phyloP scores from a whole-genome alignment of 2,113 vertebrate species.

The Danionella cerebrum region DNA sequence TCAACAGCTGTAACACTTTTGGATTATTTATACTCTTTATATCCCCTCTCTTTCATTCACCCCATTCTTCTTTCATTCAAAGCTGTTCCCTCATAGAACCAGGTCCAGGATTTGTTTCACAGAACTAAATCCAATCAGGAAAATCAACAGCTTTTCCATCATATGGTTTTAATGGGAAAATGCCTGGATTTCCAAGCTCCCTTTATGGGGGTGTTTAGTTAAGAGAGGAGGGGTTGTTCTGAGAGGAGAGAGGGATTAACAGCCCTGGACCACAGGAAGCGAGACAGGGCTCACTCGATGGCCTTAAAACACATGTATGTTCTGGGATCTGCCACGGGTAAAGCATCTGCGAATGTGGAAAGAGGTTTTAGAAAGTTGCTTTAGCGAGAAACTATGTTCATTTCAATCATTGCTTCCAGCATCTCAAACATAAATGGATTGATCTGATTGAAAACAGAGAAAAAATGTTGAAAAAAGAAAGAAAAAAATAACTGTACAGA shows the following conservation, averaged over 20 bases:
- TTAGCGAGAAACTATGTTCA: too few species aligned
- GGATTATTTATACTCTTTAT: too few species aligned
- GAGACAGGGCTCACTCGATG: slow-evolving; percentile 42
- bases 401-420: too few species aligned
- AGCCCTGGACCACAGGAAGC: slow-evolving; percentile 54
- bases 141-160: slow-evolving; percentile 59
- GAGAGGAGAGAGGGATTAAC: slow-evolving; percentile 60
- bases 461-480: too few species aligned
- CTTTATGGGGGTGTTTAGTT: slow-evolving; percentile 60
- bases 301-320: slow-evolving; percentile 37
- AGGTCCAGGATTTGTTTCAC: slow-evolving; percentile 53
- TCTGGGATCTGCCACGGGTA: too few species aligned
- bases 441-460: too few species aligned
- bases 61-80: slow-evolving; percentile 4
- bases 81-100: slow-evolving; percentile 13
- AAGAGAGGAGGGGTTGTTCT: slow-evolving; percentile 58
- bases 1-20: too few species aligned
- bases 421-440: too few species aligned
- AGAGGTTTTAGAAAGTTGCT: too few species aligned
- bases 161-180: slow-evolving; percentile 52
- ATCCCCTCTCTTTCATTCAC: neutral
- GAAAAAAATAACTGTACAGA: too few species aligned
- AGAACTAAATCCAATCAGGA: slow-evolving; percentile 63
- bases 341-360: too few species aligned
- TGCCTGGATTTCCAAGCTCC: slow-evolving; percentile 57